Percentiles rank a stretch among this genome's conserved stretches.
Conservation (phyloP, 2,888 invertebrate species). For the Heliconius cydno region DNA sequence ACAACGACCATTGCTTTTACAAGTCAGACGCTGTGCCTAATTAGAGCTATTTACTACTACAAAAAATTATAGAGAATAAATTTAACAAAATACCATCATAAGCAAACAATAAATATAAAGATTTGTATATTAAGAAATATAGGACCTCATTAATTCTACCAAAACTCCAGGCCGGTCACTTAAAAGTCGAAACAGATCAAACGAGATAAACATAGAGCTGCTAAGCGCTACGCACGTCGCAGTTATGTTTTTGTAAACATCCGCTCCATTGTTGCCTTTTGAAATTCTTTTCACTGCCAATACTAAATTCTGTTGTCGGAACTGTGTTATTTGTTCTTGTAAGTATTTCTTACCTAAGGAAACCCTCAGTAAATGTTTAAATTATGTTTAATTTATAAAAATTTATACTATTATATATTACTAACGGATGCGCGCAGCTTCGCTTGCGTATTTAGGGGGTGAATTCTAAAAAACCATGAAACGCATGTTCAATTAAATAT, state of each 20-base stretch:
- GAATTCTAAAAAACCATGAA: no score
- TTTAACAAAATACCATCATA: neutral
- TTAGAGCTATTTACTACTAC: no score
- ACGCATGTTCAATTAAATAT: no score
- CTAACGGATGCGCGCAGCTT: no score
- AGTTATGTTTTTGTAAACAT: slow-evolving; percentile 40
- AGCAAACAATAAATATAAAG: slow-evolving; percentile 13
- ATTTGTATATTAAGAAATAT: slow-evolving; percentile 12
- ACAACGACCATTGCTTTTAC: no score
- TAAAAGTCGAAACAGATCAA: slow-evolving; percentile 25
- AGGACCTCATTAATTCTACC: neutral
- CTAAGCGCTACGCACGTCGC: slow-evolving; percentile 29
- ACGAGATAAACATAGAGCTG: slow-evolving; percentile 20
- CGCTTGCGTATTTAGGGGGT: no score
- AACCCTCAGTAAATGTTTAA: no score
- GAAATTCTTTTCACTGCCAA: slow-evolving; percentile 10
- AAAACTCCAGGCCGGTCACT: neutral
- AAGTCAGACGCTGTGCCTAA: no score
- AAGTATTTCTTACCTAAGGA: neutral
- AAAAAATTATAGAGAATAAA: no score
- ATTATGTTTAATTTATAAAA: no score
- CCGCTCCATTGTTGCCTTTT: slow-evolving; percentile 34
- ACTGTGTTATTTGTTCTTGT: neutral
- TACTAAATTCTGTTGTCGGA: neutral
- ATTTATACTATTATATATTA: no score